Base-by-base conservation (phyloP, 2,888 invertebrate species). In the Eudemis profundana region DNA sequence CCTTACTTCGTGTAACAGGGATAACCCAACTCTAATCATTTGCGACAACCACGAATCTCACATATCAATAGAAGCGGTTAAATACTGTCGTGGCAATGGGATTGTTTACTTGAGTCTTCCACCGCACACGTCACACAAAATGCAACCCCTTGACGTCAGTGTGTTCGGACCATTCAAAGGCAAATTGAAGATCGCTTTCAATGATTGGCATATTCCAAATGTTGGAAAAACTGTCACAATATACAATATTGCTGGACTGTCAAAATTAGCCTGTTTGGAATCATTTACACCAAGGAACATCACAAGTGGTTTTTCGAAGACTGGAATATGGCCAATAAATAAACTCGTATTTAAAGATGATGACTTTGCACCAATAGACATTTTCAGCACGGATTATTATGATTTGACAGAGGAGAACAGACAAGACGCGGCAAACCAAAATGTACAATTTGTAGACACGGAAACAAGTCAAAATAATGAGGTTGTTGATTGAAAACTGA, bases 311-410 rank as follows among this genome's bases (percentile, higher is more conserved):
- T 72, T 70, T 69, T 50, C 49, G 29, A 71, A 72, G 59, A 57
- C 73, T 60, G 72, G 70, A 63, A 72, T 72, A 21, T 72, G 69
- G 68, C 72, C 72, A 66, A 42, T 71, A 53, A 70, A 70, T 64
- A 70, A 66, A 67, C 51, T 68, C 29, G 63, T 51, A 64, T 71
- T 70, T 56, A 42, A 51, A 23, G 72, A 71, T 56, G 72, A 71
- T 51, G 72, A 73, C 56, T 73, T 72, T 70, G 71, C 70, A 63
- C 29, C 29, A 29, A 29, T 29, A 29, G 29, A 29, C 29, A 29
- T 29, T 29, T 29, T 29, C 29, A 29, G 29, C 3, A 29, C 29
- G 29, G 29, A 7, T 29, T 29, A 29, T 29, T 7, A 29, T 29
- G 29, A 29, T 7, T 29, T 29, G 7, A 29, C 29, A 29, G 29